Evolutionary conservation across 1,140 invertebrate genomes (phyloP).

Genomic region (Pogonognathellus flavescens): DNA sequence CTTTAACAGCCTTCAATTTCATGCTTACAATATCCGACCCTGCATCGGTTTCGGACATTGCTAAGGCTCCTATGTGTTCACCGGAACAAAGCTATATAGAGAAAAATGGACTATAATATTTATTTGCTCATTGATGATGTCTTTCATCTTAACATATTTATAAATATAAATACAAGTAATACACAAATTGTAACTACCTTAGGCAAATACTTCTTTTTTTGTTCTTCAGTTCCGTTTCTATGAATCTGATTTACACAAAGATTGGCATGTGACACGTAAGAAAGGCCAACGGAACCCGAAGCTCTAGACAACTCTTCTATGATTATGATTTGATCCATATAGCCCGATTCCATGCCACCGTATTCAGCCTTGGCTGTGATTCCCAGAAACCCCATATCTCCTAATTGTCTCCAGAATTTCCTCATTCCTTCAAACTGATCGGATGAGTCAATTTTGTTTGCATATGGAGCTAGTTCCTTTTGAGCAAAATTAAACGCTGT

Average conservation of each 20-base stretch:
- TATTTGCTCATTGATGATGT: no score
- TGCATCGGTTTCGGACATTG: slow-evolving; percentile 95
- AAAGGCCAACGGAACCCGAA: slow-evolving; percentile 85
- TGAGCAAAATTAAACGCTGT: slow-evolving; percentile 92
- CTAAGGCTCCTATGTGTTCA: slow-evolving; percentile 93
- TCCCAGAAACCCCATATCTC: slow-evolving; percentile 89
- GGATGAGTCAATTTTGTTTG: no score
- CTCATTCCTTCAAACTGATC: slow-evolving; percentile 79
- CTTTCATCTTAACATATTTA: no score
- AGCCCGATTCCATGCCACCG: slow-evolving; percentile 92
- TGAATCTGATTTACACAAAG: slow-evolving; percentile 97
- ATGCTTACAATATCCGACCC: slow-evolving; percentile 99
- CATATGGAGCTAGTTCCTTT: no score
- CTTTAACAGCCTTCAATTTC: slow-evolving; percentile 86
- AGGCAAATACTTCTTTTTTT: slow-evolving; percentile 93
- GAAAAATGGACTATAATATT: background rate
- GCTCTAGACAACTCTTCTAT: slow-evolving; percentile 95
- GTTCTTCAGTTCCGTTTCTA: slow-evolving; percentile 90
- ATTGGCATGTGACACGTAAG: slow-evolving; percentile 98
- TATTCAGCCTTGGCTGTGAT: slow-evolving; percentile 90
- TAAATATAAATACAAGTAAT: background rate
- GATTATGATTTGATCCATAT: slow-evolving; percentile 92
- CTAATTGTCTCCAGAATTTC: slow-evolving; percentile 92
- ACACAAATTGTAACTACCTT: slow-evolving; percentile 77
- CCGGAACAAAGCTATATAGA: slow-evolving; percentile 85